Evolutionary conservation across 2,888 invertebrate species (phyloP).

Genomic region (Notocelia uddmanniana): DNA sequence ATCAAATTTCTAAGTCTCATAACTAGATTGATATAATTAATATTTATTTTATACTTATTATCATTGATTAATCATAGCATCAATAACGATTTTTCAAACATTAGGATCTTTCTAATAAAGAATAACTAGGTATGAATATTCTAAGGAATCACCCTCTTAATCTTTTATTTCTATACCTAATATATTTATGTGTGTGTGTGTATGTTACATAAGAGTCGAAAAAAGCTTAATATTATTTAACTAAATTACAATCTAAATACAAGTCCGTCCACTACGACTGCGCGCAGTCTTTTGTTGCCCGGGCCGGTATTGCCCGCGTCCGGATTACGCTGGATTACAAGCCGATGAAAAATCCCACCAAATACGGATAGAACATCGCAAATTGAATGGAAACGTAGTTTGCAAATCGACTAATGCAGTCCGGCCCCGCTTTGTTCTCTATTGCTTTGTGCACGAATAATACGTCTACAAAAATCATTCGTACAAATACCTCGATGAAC

Average conservation of each 20-base stretch:
- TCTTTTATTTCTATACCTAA: no score
- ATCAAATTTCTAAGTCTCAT: no score
- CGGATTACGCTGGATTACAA: slow-evolving; percentile 69
- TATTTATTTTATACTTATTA: no score
- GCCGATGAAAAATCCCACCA: slow-evolving; percentile 72
- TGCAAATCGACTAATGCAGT: slow-evolving; percentile 59
- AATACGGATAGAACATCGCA: slow-evolving; percentile 64
- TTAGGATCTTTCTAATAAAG: no score
- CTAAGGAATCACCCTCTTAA: no score
- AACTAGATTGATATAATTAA: no score
- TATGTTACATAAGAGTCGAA: neutral
- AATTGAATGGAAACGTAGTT: slow-evolving; percentile 73
- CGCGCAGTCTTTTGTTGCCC: slow-evolving; percentile 57
- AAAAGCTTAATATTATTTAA: neutral
- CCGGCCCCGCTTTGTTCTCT: slow-evolving; percentile 59
- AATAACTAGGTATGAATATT: no score
- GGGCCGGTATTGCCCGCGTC: slow-evolving; percentile 52
- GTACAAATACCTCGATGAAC: slow-evolving; percentile 3
- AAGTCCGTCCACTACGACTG: slow-evolving; percentile 22
- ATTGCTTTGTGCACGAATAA: slow-evolving; percentile 53
- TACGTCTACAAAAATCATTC: slow-evolving; percentile 37
- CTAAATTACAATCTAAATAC: slow-evolving; percentile 3
- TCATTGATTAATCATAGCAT: no score
- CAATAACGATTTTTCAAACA: no score
- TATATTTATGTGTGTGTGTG: no score